phyloP scores from a whole-genome alignment of 30 jellyfish, hydroid and myxozoan species.

The Turritopsis dohrnii region DNA sequence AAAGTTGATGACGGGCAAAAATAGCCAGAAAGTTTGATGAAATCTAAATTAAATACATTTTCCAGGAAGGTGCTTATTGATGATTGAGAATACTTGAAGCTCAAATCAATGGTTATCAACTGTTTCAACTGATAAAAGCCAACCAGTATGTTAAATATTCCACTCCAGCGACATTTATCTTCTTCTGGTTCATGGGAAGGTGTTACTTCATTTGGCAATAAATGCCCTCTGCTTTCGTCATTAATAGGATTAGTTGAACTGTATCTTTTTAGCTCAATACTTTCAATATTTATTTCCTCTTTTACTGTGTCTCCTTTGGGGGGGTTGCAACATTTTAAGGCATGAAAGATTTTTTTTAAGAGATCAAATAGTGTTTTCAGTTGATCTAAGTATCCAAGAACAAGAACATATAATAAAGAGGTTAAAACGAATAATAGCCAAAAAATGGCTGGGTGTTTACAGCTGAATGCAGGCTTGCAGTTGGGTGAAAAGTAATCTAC shows the following conservation, averaged over 20 bases:
- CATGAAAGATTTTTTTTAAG: no score
- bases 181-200: background rate
- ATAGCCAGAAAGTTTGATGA: background rate
- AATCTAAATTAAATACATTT: background rate
- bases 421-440: background rate
- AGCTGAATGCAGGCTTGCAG: background rate
- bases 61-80: background rate
- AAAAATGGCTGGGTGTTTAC: background rate
- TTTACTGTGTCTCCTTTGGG: no score
- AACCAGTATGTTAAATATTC: background rate
- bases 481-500: background rate
- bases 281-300: background rate
- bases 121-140: background rate
- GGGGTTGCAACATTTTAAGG: background rate
- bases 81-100: background rate
- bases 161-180: background rate
- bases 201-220: background rate
- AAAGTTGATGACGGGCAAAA: background rate
- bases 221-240: background rate
- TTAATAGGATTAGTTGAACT: background rate
- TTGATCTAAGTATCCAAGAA: background rate
- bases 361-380: background rate
- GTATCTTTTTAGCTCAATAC: background rate
- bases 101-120: background rate
- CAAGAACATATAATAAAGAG: background rate